Conservation (phyloP, 2,113 vertebrate species). For the Apodemus speciosus region DNA sequence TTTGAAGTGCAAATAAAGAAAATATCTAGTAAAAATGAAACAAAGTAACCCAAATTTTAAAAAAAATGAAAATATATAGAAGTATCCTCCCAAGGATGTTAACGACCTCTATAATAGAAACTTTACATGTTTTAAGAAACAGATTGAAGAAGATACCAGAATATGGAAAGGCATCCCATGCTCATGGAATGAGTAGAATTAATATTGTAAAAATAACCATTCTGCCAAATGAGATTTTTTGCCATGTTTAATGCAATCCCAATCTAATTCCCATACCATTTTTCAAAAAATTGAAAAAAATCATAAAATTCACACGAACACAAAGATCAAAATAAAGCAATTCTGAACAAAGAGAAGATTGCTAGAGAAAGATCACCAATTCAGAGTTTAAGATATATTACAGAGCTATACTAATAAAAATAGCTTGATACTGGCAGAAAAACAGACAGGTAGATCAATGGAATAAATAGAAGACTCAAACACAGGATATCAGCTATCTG, state of each 20-base stretch:
- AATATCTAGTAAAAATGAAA: no score
- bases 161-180: no score
- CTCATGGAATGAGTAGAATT: no score
- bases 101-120: not conserved
- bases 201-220: not conserved
- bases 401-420: not conserved
- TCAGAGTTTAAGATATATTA: not conserved
- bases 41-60: not conserved
- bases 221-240: not conserved
- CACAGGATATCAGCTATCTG: not conserved
- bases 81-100: not conserved
- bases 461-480: not conserved
- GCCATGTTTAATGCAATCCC: not conserved
- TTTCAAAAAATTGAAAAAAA: not conserved
- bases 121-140: not conserved
- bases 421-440: not conserved
- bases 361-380: not conserved
- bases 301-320: not conserved
- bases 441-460: not conserved
- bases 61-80: not conserved
- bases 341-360: not conserved
- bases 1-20: no score
- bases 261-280: not conserved
- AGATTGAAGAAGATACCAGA: no score
- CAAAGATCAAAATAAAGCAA: not conserved